These are phyloP conservation scores for Pygmarrhopalites habei DNA, from an alignment of 1,140 invertebrate species.

Conservation along the genomic window DNA sequence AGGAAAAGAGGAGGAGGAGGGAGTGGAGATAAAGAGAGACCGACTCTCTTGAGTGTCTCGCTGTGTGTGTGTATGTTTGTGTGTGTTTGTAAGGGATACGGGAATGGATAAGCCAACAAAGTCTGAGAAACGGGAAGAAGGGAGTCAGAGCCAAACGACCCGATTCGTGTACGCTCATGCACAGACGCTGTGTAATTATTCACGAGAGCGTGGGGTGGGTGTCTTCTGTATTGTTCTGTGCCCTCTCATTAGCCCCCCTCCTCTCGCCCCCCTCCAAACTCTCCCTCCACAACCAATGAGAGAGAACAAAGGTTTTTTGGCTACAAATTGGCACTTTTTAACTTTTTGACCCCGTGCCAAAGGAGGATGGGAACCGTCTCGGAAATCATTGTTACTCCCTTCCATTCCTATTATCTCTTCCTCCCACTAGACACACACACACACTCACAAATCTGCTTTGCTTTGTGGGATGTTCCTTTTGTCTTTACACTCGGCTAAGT, in stretches of 20 bases:
- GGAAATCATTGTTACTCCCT: constrained; percentile 2
- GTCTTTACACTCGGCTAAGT: too few relatives aligned
- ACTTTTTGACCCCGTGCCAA: constrained; percentile 35
- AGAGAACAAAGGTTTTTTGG: constrained; percentile 28
- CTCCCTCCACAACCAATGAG: not conserved
- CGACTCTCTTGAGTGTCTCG: too few relatives aligned
- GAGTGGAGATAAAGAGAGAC: not conserved
- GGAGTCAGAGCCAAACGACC: constrained; percentile 6
- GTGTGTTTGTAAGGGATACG: not conserved
- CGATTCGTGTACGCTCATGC: constrained; percentile 4
- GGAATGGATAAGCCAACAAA: not conserved
- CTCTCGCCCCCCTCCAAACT: constrained; percentile 8
- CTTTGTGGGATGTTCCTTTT: not conserved
- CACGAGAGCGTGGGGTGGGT: constrained; percentile 13
- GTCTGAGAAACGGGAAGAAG: too few relatives aligned
- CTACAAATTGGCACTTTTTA: constrained; percentile 35
- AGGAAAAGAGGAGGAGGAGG: not conserved
- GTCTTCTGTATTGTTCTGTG: constrained; percentile 32
- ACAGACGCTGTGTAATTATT: constrained; percentile 20
- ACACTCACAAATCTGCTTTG: too few relatives aligned
- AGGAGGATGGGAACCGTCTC: not conserved
- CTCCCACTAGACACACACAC: too few relatives aligned
- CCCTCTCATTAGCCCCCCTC: constrained; percentile 34
- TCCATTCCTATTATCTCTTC: not conserved
- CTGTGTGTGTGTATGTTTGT: too few relatives aligned